These are phyloP conservation scores for Cephalophus harveyi DNA, from an alignment of 2,113 vertebrate genomes.

Conservation along the genomic window DNA sequence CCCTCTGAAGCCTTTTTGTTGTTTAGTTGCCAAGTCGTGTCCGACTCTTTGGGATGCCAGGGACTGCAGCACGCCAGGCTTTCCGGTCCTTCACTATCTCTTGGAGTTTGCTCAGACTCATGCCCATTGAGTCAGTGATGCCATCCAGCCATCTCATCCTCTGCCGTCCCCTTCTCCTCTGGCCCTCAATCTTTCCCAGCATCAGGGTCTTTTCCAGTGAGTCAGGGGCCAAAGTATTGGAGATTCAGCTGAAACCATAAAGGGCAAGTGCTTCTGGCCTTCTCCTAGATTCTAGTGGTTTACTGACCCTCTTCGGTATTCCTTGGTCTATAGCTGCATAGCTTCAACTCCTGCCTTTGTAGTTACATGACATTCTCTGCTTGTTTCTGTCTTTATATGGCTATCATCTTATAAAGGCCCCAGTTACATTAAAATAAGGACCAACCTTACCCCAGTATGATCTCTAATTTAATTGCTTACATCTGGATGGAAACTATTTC, in stretches of 20 bases:
- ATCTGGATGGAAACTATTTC: not conserved
- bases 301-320: not conserved
- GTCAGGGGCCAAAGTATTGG: accelerated
- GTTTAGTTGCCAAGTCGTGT: not conserved
- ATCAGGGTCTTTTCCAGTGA: not conserved
- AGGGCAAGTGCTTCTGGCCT: not conserved
- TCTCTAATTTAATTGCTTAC: not conserved
- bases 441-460: not conserved
- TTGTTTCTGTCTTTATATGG: not conserved
- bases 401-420: not conserved
- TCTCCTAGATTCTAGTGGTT: not conserved
- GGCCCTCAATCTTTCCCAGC: not conserved
- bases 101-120: not conserved
- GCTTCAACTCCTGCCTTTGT: not conserved
- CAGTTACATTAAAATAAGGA: not conserved
- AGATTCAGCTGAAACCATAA: not conserved
- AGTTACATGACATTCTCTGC: not conserved
- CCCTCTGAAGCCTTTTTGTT: not conserved
- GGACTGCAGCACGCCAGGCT: not conserved
- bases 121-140: not conserved
- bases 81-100: not conserved
- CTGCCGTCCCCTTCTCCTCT: not conserved
- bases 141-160: not conserved
- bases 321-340: not conserved
- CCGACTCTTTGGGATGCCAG: accelerated